Conservation (phyloP, 2,113 vertebrate genomes). For the Clupea harengus region DNA sequence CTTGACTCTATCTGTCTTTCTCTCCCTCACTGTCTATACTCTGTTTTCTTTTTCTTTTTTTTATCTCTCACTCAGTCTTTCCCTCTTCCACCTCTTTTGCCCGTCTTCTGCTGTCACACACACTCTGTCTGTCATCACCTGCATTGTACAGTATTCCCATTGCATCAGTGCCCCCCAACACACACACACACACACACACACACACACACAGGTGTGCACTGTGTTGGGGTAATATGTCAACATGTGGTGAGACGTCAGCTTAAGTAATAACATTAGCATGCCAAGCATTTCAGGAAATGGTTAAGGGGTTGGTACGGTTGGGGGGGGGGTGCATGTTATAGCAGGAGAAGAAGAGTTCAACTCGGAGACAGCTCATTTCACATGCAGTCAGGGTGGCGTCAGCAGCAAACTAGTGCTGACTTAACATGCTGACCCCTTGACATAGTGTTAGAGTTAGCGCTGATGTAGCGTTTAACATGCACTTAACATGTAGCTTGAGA, state of each 20-base stretch:
- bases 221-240: background rate
- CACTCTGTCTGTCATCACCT: background rate
- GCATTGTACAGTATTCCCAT: too few relatives aligned
- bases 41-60: too few relatives aligned
- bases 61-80: too few relatives aligned
- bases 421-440: background rate
- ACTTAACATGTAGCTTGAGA: background rate
- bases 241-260: background rate
- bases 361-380: background rate
- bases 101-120: constrained; percentile 30
- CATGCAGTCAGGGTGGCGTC: background rate
- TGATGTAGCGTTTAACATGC: background rate
- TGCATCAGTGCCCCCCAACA: background rate
- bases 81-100: background rate
- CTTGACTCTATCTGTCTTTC: too few relatives aligned
- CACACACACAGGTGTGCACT: background rate
- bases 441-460: background rate
- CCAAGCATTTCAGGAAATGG: background rate
- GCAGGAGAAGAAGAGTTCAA: background rate
- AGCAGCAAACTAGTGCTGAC: background rate
- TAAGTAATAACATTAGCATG: background rate
- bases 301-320: too few relatives aligned
- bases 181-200: background rate
- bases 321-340: background rate
- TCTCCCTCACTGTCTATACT: background rate